Base-by-base conservation (phyloP, 2,888 invertebrate species). In the Erebia palarica region DNA sequence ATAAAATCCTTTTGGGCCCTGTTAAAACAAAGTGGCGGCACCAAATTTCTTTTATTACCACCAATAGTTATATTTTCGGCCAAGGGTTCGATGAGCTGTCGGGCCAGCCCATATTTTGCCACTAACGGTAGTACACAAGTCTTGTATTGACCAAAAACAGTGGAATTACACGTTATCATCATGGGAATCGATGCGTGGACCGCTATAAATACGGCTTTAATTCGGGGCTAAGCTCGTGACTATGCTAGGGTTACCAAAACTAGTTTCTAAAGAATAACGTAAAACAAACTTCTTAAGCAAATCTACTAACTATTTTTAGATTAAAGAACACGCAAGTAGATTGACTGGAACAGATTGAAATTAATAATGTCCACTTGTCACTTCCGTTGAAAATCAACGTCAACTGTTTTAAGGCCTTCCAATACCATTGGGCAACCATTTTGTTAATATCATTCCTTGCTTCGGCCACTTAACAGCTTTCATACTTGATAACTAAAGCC, bases 181-280 rank as follows among this genome's bases (percentile, higher is more conserved):
- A 77, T 78, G 82, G 84, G 81, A 82, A 80, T 80, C 79, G 77
- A 80, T 79, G 78, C 77, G 79, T 78, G 77, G 78, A 81, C 82
- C 82, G 78, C 78, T 78, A 82, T 81, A 82, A 81, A 82, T 82
- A 82, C 75, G 76, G 79, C 77, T 80, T 81, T 79, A 79, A 80
- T 79, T 79, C 78, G 75, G 75, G 68, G 69, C 77, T 77, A 75
- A 75, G 77, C 77, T 73, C 67, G 72, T 73, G 65, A 57, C 60
- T 57, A 36, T 66, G 60, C 69, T 68, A 77, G 78, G 78, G 78
- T 68, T 78, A 73, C 58, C 74, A 59, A 16, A 49, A 53, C 49
- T 69, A 44, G 11, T 36, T 36, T 36, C 36, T 36, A 36, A 36
- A 36, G 36, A 36, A 36, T 7, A 36, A 36, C 36, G 36, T 36